These are phyloP conservation scores for Phallusia fumigata DNA, from an alignment of 23 tunicate genomes.

Conservation along the genomic window DNA sequence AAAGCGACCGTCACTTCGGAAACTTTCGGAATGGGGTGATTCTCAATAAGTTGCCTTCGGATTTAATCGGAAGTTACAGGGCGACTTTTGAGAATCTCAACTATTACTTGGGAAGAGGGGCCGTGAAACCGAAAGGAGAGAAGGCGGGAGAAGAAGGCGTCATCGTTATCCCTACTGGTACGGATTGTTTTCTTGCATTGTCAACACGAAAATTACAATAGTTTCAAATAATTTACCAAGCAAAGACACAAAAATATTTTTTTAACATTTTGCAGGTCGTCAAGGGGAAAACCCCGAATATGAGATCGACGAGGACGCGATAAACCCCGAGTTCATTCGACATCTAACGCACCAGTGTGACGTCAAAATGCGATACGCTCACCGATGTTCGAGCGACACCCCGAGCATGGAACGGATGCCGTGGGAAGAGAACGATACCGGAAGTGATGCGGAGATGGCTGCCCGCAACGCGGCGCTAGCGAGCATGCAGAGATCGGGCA, in stretches of 20 bases:
- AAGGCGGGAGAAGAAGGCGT: not conserved
- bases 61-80: conserved; percentile 46
- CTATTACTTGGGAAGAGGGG: conserved; percentile 21
- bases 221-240: no score
- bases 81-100: conserved; percentile 35
- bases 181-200: not conserved
- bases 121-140: not conserved
- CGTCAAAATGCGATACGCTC: conserved; percentile 49
- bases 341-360: conserved; percentile 7
- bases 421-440: conserved; percentile 36
- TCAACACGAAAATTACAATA: no score
- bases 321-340: conserved; percentile 9
- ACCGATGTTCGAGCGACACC: conserved; percentile 50
- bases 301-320: conserved; percentile 18
- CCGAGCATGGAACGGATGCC: conserved; percentile 43
- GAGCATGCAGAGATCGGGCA: not conserved
- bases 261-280: not conserved
- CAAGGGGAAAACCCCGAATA: not conserved
- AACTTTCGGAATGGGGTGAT: conserved; percentile 24
- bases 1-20: conserved; percentile 31
- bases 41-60: conserved; percentile 57
- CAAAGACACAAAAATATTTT: no score
- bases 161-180: conserved; percentile 52
- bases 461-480: conserved; percentile 16
- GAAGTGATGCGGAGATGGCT: conserved; percentile 14